phyloP scores from a whole-genome alignment of 2,797 vertebrate genomes.

The Phrynocephalus forsythii region DNA sequence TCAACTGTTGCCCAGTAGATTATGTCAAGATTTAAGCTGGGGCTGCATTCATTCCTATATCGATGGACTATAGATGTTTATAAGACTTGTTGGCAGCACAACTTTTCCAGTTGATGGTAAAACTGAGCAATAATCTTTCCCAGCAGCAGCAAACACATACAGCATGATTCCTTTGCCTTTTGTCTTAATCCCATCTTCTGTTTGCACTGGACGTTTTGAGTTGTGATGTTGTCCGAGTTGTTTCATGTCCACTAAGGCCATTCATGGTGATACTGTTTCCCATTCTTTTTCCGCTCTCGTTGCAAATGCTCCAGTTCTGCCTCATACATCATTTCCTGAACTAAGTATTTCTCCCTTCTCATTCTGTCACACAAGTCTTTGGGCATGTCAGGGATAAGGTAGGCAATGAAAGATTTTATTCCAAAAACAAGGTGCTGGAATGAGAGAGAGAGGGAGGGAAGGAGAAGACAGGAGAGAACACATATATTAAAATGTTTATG shows the following conservation, averaged over 20 bases:
- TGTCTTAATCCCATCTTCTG: slow-evolving; percentile 22
- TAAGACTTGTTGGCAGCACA: slow-evolving; percentile 30
- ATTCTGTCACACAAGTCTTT: slow-evolving; percentile 96
- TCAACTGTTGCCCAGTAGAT: slow-evolving; percentile 21
- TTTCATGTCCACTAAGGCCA: slow-evolving; percentile 89
- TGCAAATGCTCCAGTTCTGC: slow-evolving; percentile 97
- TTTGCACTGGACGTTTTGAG: slow-evolving; percentile 26
- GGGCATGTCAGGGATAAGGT: slow-evolving; percentile 98
- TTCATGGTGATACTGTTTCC: slow-evolving; percentile 95
- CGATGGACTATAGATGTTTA: slow-evolving; percentile 33
- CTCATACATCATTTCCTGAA: slow-evolving; percentile 99
- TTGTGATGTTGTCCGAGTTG: slow-evolving; percentile 35
- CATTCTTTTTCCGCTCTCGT: slow-evolving; percentile 93
- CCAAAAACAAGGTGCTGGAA: slow-evolving; percentile 96
- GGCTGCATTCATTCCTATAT: slow-evolving; percentile 25
- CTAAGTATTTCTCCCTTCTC: slow-evolving; percentile 97
- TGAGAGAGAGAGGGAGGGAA: slow-evolving; percentile 54
- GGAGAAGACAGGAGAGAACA: too few relatives aligned
- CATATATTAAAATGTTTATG: background rate
- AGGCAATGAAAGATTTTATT: slow-evolving; percentile 98
- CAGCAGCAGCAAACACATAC: slow-evolving; percentile 48
- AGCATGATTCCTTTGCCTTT: background rate
- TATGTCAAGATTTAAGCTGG: slow-evolving; percentile 54
- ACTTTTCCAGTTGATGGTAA: slow-evolving; percentile 43
- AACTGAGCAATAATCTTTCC: slow-evolving; percentile 45